Percentiles rank a stretch among this genome's conserved stretches.
Evolutionary conservation across 2,797 vertebrate genomes (phyloP).

Genomic region (Hemitrygon akajei): DNA sequence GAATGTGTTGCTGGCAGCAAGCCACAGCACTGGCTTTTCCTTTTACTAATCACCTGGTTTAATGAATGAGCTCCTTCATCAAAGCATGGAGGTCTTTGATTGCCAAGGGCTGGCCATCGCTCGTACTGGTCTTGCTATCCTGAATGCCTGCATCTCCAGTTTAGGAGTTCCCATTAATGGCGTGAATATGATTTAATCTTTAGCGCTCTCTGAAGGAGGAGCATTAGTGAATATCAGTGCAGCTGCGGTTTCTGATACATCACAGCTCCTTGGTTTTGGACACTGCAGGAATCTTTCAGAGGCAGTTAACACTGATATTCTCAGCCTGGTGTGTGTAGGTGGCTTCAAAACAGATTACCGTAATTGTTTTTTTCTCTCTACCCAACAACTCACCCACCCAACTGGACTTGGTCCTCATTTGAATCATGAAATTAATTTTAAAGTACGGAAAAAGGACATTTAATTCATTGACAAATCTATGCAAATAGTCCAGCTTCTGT

Average conservation of each 20-base stretch:
- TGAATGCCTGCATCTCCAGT: background rate
- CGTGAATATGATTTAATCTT: background rate
- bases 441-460: no score
- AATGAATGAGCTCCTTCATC: conserved; percentile 28
- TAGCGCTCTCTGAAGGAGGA: background rate
- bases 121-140: background rate
- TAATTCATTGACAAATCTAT: no score
- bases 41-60: conserved; percentile 16
- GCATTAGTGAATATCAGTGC: background rate
- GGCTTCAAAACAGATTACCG: no score
- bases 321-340: no score
- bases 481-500: no score
- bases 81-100: background rate
- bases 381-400: no score
- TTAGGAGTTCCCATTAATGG: background rate
- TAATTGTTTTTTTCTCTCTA: no score
- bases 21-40: background rate
- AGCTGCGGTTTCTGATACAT: background rate
- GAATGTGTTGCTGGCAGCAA: background rate
- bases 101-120: background rate
- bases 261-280: background rate
- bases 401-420: no score
- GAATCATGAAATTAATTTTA: no score
- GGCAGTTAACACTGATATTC: background rate
- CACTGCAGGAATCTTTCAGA: background rate